phyloP scores from a whole-genome alignment of 92 coral and sea anemone species.

The Muricea muricata region DNA sequence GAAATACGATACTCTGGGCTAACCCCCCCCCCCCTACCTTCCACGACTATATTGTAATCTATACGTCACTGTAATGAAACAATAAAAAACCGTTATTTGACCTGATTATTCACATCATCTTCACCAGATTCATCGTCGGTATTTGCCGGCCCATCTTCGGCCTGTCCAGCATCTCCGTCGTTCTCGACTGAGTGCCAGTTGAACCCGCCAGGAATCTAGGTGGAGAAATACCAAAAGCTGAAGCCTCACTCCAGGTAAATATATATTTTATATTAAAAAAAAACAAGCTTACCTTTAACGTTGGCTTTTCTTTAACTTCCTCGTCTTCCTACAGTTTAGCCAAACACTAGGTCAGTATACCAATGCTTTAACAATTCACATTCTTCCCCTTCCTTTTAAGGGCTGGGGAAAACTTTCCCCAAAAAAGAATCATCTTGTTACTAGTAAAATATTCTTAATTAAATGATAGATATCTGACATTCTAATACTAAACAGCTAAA shows the following conservation, averaged over 20 bases:
- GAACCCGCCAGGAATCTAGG: constrained; percentile 82
- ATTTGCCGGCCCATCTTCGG: constrained; percentile 44
- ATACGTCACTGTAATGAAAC: not conserved
- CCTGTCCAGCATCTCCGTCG: constrained; percentile 27
- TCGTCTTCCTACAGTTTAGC: not conserved
- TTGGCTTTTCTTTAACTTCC: constrained; percentile 6
- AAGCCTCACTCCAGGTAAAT: too few species aligned
- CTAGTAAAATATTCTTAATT: too few species aligned
- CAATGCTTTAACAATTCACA: not conserved
- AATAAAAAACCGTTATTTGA: constrained; percentile 6
- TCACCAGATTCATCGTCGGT: constrained; percentile 82
- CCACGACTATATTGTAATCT: not conserved
- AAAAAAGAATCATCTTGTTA: too few species aligned
- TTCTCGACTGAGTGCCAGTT: constrained; percentile 70
- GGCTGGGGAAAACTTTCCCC: too few species aligned
- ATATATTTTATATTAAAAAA: too few species aligned
- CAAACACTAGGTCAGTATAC: not conserved
- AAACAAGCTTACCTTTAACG: constrained; percentile 40
- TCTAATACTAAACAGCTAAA: too few species aligned
- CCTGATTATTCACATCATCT: constrained; percentile 81
- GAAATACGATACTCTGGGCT: too few species aligned
- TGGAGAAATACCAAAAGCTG: too few species aligned
- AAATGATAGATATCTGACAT: too few species aligned
- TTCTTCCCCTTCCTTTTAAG: too few species aligned
- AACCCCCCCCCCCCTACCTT: too few species aligned